Evolutionary conservation across 37 sponge, comb jelly and placozoan species (phyloP).

Genomic region (Diacarnus erythraeanus): DNA sequence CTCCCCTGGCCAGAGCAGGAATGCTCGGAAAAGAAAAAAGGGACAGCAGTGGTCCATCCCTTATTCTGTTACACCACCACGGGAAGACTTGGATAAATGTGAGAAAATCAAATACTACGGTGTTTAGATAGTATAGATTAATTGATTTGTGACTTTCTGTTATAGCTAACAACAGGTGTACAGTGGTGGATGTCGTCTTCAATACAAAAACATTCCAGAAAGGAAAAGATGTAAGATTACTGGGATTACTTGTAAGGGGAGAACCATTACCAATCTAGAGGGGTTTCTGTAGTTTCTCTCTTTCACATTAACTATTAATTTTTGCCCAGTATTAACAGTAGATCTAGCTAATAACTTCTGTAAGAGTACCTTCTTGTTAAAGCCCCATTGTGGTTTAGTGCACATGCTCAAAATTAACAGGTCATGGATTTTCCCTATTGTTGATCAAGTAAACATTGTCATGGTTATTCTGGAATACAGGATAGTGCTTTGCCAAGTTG

Average conservation of each 20-base stretch:
- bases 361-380: no score
- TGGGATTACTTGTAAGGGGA: no score
- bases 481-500: no score
- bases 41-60: constrained; percentile 88
- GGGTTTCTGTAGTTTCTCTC: background rate
- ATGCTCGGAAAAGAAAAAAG: background rate
- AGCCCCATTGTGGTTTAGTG: no score
- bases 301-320: background rate
- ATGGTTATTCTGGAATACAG: no score
- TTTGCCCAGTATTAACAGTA: no score
- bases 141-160: background rate
- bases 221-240: constrained; percentile 44
- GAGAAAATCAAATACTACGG: background rate
- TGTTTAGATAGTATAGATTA: background rate
- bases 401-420: no score
- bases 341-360: no score
- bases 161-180: constrained; percentile 60
- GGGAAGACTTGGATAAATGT: constrained; percentile 84
- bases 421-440: no score
- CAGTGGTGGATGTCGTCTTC: constrained; percentile 74
- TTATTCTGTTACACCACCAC: constrained; percentile 59
- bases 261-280: no score
- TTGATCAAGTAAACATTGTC: no score
- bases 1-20: background rate
- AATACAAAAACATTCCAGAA: constrained; percentile 60